phyloP scores from a whole-genome alignment of 1,140 invertebrate species.

The Potamilus streckersoni region DNA sequence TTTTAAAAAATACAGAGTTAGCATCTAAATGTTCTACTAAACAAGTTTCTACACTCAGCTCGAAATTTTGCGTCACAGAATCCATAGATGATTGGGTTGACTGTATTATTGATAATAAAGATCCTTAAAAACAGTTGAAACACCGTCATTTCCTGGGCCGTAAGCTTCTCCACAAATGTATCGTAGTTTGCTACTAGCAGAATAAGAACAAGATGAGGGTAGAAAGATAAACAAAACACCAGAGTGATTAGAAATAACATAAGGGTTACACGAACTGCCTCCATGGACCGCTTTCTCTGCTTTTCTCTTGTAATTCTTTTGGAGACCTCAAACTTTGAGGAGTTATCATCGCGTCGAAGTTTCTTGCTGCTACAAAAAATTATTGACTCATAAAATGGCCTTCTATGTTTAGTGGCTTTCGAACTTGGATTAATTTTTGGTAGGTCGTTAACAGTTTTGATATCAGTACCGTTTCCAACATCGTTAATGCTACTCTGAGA shows the following conservation, averaged over 20 bases:
- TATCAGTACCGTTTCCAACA: neutral
- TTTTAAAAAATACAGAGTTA: too few relatives aligned
- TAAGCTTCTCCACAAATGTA: conserved; percentile 13
- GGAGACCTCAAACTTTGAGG: neutral
- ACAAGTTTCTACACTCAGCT: conserved; percentile 2
- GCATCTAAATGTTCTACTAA: neutral
- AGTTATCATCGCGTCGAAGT: neutral
- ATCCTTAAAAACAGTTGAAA: conserved; percentile 22
- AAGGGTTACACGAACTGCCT: conserved; percentile 11
- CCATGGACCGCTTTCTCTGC: neutral
- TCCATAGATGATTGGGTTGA: conserved; percentile 20
- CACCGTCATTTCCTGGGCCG: neutral
- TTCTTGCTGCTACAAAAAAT: neutral
- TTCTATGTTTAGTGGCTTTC: neutral
- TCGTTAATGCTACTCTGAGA: neutral
- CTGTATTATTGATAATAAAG: conserved; percentile 27
- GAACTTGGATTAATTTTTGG: conserved; percentile 5
- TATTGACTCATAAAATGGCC: neutral
- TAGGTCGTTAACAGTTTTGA: neutral
- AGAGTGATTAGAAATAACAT: conserved; percentile 27
- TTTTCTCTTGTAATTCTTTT: neutral
- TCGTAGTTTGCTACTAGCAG: conserved; percentile 1
- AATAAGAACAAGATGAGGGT: conserved; percentile 22
- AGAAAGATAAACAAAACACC: conserved; percentile 14
- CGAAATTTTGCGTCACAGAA: conserved; percentile 21